Evolutionary conservation across 2,888 invertebrate species (phyloP), one percentile per base, ranked within the genome.

Genomic region (Philopedon plagiatum): DNA sequence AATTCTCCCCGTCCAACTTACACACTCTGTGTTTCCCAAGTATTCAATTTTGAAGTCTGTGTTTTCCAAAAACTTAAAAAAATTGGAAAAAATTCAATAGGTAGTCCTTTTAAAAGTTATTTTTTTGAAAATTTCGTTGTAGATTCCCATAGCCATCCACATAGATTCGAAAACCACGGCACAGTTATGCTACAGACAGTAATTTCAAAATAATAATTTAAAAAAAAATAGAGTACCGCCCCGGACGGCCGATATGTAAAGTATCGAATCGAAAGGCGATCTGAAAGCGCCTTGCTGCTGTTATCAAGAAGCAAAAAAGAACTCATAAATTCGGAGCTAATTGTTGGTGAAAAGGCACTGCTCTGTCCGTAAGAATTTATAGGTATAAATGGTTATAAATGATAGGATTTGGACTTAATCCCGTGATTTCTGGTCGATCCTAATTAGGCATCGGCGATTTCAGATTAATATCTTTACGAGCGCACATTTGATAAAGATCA

Each of bases 321-420:
- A 46, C 69, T 80, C 79, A 84, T 84, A 85, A 85, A 84, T 85
- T 81, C 77, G 73, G 75, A 78, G 79, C 82, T 85, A 85, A 85
- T 85, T 85, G 83, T 84, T 84, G 83, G 81, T 84, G 84, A 85
- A 83, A 84, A 83, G 81, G 76, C 77, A 80, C 78, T 77, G 78
- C 75, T 81, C 78, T 78, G 79, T 79, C 78, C 80, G 78, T 79
- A 77, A 78, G 81, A 80, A 83, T 83, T 83, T 83, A 83, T 81
- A 79, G 77, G 77, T 78, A 79, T 82, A 83, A 83, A 81, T 82
- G 82, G 82, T 82, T 79, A 83, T 83, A 83, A 83, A 83, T 82
- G 83, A 82, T 83, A 81, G 82, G 80, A 81, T 80, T 83, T 81
- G 78, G 77, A 80, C 79, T 81, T 84, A 84, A 84, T 84, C 84